A percentile compares a stretch with the other conserved stretches of the same genome.
Evolutionary conservation across 2,888 invertebrate species (phyloP).

Genomic region (Archaeoteleia sp.): DNA sequence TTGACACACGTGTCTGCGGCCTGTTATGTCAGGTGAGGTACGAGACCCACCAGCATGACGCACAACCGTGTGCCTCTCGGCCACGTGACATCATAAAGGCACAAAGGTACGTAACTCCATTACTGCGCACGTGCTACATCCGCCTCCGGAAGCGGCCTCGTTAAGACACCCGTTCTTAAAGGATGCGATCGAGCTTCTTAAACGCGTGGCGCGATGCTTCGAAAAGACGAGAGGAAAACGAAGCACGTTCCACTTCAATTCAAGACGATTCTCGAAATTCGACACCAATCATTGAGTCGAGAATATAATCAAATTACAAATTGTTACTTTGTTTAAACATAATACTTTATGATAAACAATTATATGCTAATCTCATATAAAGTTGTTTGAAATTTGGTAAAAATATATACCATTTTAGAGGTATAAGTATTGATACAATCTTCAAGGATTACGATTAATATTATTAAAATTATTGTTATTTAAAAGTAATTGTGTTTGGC

Average conservation of each 20-base stretch:
- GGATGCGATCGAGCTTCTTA: conserved; percentile 34
- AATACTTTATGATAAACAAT: too few species aligned
- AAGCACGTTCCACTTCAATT: conserved; percentile 19
- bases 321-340: too few species aligned
- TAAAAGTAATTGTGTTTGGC: too few species aligned
- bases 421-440: too few species aligned
- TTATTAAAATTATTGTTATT: too few species aligned
- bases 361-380: too few species aligned
- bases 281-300: too few species aligned
- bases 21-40: conserved; percentile 48
- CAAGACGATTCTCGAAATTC: too few species aligned
- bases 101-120: conserved; percentile 31
- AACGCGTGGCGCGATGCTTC: conserved; percentile 28
- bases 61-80: conserved; percentile 35
- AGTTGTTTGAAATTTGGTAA: too few species aligned
- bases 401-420: too few species aligned
- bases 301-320: too few species aligned
- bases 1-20: conserved; percentile 40
- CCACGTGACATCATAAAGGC: conserved; percentile 50
- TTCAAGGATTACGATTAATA: too few species aligned
- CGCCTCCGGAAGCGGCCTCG: conserved; percentile 43
- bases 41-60: conserved; percentile 46
- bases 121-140: conserved; percentile 43
- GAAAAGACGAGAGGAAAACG: conserved; percentile 38
- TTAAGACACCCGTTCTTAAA: conserved; percentile 35